Conservation (phyloP, 2,113 vertebrate genomes). For the Orcinus orca region DNA sequence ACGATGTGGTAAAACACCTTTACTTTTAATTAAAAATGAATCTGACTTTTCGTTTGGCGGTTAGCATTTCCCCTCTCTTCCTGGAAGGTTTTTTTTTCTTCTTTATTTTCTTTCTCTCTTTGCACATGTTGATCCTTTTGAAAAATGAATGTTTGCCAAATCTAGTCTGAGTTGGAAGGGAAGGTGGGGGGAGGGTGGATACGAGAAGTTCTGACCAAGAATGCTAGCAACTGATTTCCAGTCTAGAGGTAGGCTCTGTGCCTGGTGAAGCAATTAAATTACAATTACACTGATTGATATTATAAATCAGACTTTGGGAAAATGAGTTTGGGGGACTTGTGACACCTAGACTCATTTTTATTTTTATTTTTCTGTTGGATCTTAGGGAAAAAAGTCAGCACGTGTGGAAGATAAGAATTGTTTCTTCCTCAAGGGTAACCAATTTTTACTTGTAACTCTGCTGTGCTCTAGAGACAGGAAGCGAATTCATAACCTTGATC, state of each 20-base stretch:
- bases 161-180: constrained; percentile 30
- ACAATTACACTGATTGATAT: background rate
- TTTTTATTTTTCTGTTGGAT: constrained; percentile 53
- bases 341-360: constrained; percentile 12
- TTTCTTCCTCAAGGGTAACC: background rate
- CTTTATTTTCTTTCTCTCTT: constrained; percentile 30
- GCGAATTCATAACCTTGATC: constrained; percentile 35
- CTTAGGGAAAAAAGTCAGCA: background rate
- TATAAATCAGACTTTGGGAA: constrained; percentile 44
- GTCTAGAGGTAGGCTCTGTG: background rate
- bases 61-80: constrained; percentile 35
- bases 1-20: background rate
- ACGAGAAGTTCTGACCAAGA: constrained; percentile 19
- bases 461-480: background rate
- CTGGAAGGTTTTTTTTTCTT: background rate
- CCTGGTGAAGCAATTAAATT: constrained; percentile 41
- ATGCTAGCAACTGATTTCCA: constrained; percentile 21
- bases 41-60: background rate
- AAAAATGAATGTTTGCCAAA: constrained; percentile 51
- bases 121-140: constrained; percentile 47
- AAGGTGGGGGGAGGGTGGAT: background rate
- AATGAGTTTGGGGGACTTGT: constrained; percentile 9
- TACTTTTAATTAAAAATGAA: constrained; percentile 1
- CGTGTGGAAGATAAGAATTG: background rate
- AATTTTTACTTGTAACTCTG: constrained; percentile 39